These are phyloP conservation scores for Pollachius pollachius DNA, from an alignment of 2,113 vertebrate species.

Conservation along the genomic window DNA sequence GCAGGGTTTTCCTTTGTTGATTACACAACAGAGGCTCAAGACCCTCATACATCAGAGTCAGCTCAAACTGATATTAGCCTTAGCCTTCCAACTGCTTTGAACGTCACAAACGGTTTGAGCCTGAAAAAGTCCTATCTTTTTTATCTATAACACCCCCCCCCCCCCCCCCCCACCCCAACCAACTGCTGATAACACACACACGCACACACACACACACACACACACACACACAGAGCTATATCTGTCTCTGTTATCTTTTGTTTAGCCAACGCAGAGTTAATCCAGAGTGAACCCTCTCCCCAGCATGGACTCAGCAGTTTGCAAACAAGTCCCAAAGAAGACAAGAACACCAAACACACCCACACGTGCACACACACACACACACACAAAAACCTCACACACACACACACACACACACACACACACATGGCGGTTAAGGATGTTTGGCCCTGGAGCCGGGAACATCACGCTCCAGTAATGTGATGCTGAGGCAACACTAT, in stretches of 20 bases:
- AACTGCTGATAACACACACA: neutral
- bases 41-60: neutral
- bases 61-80: neutral
- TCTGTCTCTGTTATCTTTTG: constrained; percentile 66
- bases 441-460: constrained; percentile 63
- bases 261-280: constrained; percentile 70
- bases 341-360: neutral
- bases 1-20: constrained; percentile 18
- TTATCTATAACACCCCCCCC: too few species aligned
- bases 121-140: too few species aligned
- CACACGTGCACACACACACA: constrained; percentile 25
- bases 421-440: constrained; percentile 2
- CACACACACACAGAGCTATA: neutral
- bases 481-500: constrained; percentile 58
- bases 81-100: too few species aligned
- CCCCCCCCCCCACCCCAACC: neutral
- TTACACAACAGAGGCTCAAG: constrained; percentile 26
- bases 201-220: constrained; percentile 19
- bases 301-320: constrained; percentile 68
- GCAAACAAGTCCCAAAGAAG: constrained; percentile 58
- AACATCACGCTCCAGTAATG: constrained; percentile 74
- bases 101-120: too few species aligned
- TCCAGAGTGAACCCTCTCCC: constrained; percentile 65
- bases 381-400: constrained; percentile 32
- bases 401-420: constrained; percentile 31